A percentile compares a stretch with the other conserved stretches of the same genome.
phyloP scores from a whole-genome alignment of 92 coral and sea anemone genomes.

The Anthopleura xanthogrammica region DNA sequence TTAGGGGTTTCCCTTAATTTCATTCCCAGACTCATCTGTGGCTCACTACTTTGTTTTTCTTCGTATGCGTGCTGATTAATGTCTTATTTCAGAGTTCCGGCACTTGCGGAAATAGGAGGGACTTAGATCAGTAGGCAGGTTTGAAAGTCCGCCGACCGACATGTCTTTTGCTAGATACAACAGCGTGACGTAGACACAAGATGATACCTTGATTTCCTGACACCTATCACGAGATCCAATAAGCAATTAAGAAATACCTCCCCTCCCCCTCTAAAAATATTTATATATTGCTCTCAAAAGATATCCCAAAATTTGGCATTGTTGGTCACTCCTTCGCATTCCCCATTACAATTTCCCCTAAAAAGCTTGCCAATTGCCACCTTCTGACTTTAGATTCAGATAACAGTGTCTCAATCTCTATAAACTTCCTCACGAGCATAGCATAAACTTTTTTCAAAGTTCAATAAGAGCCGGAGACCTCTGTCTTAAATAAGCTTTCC shows the following conservation, averaged over 20 bases:
- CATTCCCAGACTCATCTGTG: neutral
- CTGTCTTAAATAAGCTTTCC: neutral
- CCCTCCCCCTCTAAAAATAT: neutral
- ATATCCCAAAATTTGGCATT: neutral
- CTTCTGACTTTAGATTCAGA: neutral
- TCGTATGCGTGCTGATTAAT: slow-evolving; percentile 36
- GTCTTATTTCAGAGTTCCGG: slow-evolving; percentile 24
- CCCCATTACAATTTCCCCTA: neutral
- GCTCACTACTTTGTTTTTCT: slow-evolving; percentile 4
- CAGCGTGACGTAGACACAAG: slow-evolving; percentile 32
- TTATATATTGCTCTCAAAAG: neutral
- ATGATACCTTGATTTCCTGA: slow-evolving; percentile 18
- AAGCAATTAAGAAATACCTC: neutral
- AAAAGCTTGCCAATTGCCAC: neutral
- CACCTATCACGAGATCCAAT: neutral
- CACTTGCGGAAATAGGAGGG: slow-evolving; percentile 44
- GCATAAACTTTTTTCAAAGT: neutral
- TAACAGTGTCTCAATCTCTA: neutral
- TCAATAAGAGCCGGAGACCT: neutral
- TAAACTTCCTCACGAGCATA: neutral
- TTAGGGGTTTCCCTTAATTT: neutral
- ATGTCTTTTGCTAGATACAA: slow-evolving; percentile 13
- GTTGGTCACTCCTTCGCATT: neutral
- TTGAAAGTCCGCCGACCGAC: slow-evolving; percentile 30
- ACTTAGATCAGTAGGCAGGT: slow-evolving; percentile 25